A percentile compares a stretch with the other conserved stretches of the same genome.
These are phyloP conservation scores for Cantharis nigra DNA, from an alignment of 2,888 invertebrate species.

Conservation along the genomic window DNA sequence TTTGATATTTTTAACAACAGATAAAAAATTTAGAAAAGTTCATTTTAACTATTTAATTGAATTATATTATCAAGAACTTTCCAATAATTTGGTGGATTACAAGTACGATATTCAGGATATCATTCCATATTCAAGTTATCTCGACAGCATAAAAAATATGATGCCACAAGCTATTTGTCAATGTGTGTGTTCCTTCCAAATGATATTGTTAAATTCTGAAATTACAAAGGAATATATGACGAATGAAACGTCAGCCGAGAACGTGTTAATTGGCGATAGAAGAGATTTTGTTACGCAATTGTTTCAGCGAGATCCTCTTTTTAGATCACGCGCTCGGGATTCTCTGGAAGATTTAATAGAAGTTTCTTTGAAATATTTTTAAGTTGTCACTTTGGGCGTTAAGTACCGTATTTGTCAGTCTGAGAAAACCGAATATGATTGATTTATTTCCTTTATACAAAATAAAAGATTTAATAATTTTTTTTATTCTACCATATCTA, in stretches of 20 bases:
- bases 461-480: too few species aligned
- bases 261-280: conserved; percentile 42
- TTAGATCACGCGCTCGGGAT: neutral
- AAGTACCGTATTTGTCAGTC: too few species aligned
- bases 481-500: too few species aligned
- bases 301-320: conserved; percentile 34
- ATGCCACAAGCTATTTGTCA: conserved; percentile 46
- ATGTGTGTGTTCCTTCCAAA: conserved; percentile 44
- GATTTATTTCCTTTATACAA: too few species aligned
- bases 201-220: conserved; percentile 41
- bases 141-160: conserved; percentile 47
- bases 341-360: conserved; percentile 5
- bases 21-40: conserved; percentile 40
- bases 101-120: conserved; percentile 37
- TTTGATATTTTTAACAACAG: conserved; percentile 44
- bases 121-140: conserved; percentile 43
- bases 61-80: conserved; percentile 46
- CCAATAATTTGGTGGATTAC: conserved; percentile 39
- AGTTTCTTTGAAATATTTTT: neutral
- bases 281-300: conserved; percentile 41
- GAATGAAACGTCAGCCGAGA: conserved; percentile 36
- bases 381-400: neutral
- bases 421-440: too few species aligned
- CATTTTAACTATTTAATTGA: conserved; percentile 44
- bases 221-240: conserved; percentile 38